phyloP scores from a whole-genome alignment of 2,888 invertebrate species.

The Pteria penguin region DNA sequence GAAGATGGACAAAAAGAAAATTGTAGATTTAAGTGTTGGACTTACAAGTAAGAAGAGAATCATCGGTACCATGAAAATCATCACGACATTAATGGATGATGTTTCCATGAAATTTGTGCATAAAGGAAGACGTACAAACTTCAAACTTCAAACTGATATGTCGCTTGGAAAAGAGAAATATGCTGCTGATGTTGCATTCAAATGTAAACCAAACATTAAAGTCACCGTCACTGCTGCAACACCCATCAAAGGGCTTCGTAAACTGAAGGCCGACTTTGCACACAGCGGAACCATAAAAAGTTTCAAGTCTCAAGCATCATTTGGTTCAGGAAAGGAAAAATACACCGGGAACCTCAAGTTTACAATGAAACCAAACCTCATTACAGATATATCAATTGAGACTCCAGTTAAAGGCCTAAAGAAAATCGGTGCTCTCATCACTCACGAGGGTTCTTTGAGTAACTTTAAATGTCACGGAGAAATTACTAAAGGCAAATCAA shows the following conservation, averaged over 20 bases:
- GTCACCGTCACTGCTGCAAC: slow-evolving; percentile 48
- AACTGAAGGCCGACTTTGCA: slow-evolving; percentile 47
- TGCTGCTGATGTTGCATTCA: slow-evolving; percentile 40
- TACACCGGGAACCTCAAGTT: slow-evolving; percentile 19
- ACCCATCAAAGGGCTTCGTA: slow-evolving; percentile 51
- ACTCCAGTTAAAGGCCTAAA: slow-evolving; percentile 60
- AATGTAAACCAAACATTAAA: slow-evolving; percentile 42
- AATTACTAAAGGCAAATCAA: slow-evolving; percentile 18
- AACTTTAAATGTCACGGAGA: slow-evolving; percentile 45
- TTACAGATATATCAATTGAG: slow-evolving; percentile 48
- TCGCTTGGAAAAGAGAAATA: slow-evolving; percentile 21
- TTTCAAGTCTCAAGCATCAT: slow-evolving; percentile 44
- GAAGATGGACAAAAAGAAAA: slow-evolving; percentile 14
- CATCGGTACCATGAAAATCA: slow-evolving; percentile 30
- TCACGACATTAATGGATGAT: slow-evolving; percentile 35
- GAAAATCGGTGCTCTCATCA: slow-evolving; percentile 47
- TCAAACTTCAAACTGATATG: slow-evolving; percentile 12
- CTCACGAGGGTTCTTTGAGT: slow-evolving; percentile 45
- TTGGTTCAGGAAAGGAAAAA: slow-evolving; percentile 26
- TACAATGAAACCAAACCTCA: slow-evolving; percentile 29
- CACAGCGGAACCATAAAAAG: slow-evolving; percentile 47
- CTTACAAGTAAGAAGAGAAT: slow-evolving; percentile 11
- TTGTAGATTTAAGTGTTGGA: slow-evolving; percentile 5
- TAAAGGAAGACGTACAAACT: slow-evolving; percentile 26
- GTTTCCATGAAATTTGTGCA: slow-evolving; percentile 32